These are phyloP conservation scores for Daubentonia madagascariensis DNA, from an alignment of 2,113 vertebrate species.

Conservation along the genomic window DNA sequence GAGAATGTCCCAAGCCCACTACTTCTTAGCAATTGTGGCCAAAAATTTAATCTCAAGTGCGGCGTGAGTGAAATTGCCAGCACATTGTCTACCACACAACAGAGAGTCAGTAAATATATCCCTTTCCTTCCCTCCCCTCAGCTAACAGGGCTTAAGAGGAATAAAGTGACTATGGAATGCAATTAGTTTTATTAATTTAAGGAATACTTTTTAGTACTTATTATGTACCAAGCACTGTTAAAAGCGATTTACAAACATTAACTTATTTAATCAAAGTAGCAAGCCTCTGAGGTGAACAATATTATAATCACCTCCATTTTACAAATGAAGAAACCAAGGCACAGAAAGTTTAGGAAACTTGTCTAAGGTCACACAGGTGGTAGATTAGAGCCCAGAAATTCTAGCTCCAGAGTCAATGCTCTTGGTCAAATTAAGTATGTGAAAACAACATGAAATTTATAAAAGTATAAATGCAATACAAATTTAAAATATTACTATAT, in stretches of 20 bases:
- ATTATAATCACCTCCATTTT: not conserved
- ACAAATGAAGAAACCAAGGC: not conserved
- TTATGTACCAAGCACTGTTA: not conserved
- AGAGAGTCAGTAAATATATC: not conserved
- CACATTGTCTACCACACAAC: not conserved
- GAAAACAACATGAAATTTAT: not conserved
- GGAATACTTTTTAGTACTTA: not conserved
- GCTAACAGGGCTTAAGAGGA: not conserved
- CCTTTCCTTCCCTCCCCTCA: not conserved
- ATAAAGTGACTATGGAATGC: not conserved
- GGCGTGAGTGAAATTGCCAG: not conserved
- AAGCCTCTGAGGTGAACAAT: not conserved
- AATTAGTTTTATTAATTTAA: conserved; percentile 7
- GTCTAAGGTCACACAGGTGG: too few species aligned
- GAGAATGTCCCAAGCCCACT: not conserved
- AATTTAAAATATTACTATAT: not conserved
- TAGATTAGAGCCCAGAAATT: not conserved
- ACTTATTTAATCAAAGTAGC: not conserved
- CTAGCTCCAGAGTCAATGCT: not conserved
- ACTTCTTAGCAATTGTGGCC: not conserved
- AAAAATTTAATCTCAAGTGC: not conserved
- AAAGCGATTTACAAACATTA: not conserved
- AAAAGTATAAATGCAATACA: not conserved
- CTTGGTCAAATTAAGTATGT: not conserved
- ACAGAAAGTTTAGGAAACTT: not conserved